phyloP scores from a whole-genome alignment of 2,797 vertebrate species.

The Pteronotus mesoamericanus region DNA sequence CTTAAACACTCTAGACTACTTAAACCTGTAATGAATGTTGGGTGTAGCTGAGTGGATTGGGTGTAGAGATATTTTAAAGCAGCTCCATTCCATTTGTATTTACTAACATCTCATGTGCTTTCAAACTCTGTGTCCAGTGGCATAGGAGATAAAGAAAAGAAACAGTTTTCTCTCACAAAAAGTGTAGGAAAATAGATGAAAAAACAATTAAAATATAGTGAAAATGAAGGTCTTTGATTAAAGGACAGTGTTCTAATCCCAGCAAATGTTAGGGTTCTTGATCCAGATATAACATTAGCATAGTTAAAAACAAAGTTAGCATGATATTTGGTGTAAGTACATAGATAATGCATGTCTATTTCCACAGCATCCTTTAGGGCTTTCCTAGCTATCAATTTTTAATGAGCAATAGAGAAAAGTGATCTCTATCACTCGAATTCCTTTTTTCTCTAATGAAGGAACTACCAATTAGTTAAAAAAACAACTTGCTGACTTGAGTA shows the following conservation, averaged over 20 bases:
- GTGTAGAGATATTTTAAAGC: background rate
- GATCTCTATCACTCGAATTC: background rate
- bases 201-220: background rate
- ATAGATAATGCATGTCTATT: background rate
- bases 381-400: background rate
- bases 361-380: background rate
- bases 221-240: background rate
- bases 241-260: background rate
- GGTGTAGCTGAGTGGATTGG: background rate
- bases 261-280: accelerated
- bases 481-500: background rate
- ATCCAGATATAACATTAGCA: background rate
- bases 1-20: background rate
- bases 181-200: background rate
- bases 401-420: background rate
- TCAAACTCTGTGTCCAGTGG: background rate
- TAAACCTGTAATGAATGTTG: background rate
- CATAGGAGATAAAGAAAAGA: background rate
- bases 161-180: background rate
- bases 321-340: background rate
- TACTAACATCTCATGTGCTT: background rate
- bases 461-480: background rate
- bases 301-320: background rate
- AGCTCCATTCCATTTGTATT: background rate
- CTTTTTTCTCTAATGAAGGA: background rate